Evolutionary conservation across 2,888 invertebrate genomes (phyloP).

Genomic region (Chalcis sispes): DNA sequence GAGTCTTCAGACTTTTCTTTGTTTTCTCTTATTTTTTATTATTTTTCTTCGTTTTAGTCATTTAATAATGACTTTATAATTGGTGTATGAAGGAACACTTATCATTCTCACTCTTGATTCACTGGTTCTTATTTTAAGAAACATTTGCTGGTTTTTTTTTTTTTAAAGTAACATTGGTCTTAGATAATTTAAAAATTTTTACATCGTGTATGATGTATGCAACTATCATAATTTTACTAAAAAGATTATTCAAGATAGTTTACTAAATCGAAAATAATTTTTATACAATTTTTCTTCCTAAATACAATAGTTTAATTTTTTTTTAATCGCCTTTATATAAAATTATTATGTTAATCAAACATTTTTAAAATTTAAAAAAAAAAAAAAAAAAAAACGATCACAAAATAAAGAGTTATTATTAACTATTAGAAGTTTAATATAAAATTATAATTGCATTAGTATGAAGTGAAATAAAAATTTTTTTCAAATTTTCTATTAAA

Average conservation of each 20-base stretch:
- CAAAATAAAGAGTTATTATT: no score
- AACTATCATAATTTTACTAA: conserved; percentile 8
- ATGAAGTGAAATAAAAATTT: no score
- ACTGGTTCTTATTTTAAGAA: not conserved
- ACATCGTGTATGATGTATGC: conserved; percentile 33
- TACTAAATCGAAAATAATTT: not conserved
- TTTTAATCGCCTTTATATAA: conserved; percentile 22
- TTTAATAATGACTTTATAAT: conserved; percentile 15
- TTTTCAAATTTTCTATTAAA: no score
- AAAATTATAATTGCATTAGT: no score
- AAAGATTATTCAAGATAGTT: not conserved
- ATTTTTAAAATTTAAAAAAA: no score
- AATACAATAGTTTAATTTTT: conserved; percentile 31
- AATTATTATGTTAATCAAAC: not conserved
- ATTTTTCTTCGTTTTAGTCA: conserved; percentile 10
- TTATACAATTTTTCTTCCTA: not conserved
- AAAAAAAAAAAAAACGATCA: no score
- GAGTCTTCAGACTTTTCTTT: conserved; percentile 9
- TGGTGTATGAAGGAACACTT: conserved; percentile 3
- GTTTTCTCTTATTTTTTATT: not conserved
- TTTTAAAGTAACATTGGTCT: conserved; percentile 39
- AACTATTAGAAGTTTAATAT: no score
- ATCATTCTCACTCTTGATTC: conserved; percentile 6
- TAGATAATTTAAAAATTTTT: conserved; percentile 28
- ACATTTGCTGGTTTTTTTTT: conserved; percentile 8